Evolutionary conservation across 2,888 invertebrate genomes (phyloP).

Genomic region (Conistra vaccinii): DNA sequence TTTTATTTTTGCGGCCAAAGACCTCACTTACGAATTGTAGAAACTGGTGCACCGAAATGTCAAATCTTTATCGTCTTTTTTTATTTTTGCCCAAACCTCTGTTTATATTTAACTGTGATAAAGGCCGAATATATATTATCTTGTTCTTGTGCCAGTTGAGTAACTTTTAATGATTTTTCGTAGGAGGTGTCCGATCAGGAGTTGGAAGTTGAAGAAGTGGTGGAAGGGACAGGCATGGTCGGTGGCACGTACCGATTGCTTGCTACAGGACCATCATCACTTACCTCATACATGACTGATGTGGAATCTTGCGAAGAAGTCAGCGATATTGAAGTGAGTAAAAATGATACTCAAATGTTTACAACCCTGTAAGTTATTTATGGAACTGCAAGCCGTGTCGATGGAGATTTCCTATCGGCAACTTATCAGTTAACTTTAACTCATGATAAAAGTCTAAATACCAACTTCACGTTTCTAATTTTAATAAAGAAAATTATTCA

Average conservation of each 20-base stretch:
- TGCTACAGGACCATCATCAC: conserved; percentile 80
- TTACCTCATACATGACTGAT: conserved; percentile 80
- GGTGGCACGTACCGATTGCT: conserved; percentile 86
- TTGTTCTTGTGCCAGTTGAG: conserved; percentile 25
- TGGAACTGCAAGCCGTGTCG: too few species aligned
- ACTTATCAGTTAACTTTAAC: background rate
- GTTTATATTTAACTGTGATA: conserved; percentile 21
- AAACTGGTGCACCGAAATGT: conserved; percentile 56
- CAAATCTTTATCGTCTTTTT: conserved; percentile 25
- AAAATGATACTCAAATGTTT: background rate
- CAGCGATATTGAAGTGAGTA: conserved; percentile 86
- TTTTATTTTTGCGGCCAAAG: conserved; percentile 48
- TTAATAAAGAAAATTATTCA: too few species aligned
- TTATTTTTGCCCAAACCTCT: conserved; percentile 22
- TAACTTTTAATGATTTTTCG: conserved; percentile 29
- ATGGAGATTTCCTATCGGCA: too few species aligned
- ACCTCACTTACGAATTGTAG: conserved; percentile 44
- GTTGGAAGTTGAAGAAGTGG: conserved; percentile 86
- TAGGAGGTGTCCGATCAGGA: conserved; percentile 86
- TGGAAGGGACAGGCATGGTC: conserved; percentile 86
- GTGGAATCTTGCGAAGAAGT: conserved; percentile 81
- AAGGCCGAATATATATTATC: conserved; percentile 1
- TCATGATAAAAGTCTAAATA: background rate
- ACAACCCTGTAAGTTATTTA: background rate
- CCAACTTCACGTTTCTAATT: background rate